A percentile compares a stretch with the other conserved stretches of the same genome.
Conservation (phyloP, 1,140 invertebrate species). For the Aradophagus sp. region DNA sequence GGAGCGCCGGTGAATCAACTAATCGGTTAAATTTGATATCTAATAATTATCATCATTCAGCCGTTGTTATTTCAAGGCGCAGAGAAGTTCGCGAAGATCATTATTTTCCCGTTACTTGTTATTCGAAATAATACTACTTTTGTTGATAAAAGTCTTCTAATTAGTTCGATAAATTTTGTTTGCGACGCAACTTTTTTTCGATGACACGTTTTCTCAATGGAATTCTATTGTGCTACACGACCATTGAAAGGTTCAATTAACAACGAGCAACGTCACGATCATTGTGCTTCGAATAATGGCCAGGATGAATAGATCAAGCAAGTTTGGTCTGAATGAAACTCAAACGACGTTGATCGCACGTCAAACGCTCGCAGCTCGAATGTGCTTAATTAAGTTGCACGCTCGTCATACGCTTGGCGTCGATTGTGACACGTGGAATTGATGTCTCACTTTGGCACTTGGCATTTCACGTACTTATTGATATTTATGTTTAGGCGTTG, state of each 20-base stretch:
- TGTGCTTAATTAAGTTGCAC: slow-evolving; percentile 56
- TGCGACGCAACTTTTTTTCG: slow-evolving; percentile 33
- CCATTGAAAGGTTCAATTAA: slow-evolving; percentile 71
- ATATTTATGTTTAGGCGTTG: slow-evolving; percentile 47
- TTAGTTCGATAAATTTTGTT: slow-evolving; percentile 56
- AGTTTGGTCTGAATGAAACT: slow-evolving; percentile 65
- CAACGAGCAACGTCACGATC: slow-evolving; percentile 64
- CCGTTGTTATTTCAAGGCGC: slow-evolving; percentile 11
- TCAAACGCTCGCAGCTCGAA: slow-evolving; percentile 33
- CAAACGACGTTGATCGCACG: slow-evolving; percentile 63
- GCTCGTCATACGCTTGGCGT: slow-evolving; percentile 45
- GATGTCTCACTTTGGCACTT: slow-evolving; percentile 44
- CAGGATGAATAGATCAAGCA: slow-evolving; percentile 64
- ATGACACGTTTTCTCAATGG: slow-evolving; percentile 54
- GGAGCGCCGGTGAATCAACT: too few species aligned
- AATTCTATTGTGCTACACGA: slow-evolving; percentile 60
- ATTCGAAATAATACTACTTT: slow-evolving; percentile 30
- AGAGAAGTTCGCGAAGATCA: slow-evolving; percentile 1
- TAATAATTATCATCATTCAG: too few species aligned
- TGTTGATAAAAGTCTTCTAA: slow-evolving; percentile 41
- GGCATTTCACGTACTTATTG: slow-evolving; percentile 41
- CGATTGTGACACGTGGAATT: slow-evolving; percentile 44
- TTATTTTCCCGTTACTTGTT: slow-evolving; percentile 24
- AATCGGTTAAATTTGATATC: too few species aligned
- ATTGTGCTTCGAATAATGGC: slow-evolving; percentile 59